Base-by-base conservation (phyloP, 2,888 invertebrate genomes). In the Calliphora vomitoria region DNA sequence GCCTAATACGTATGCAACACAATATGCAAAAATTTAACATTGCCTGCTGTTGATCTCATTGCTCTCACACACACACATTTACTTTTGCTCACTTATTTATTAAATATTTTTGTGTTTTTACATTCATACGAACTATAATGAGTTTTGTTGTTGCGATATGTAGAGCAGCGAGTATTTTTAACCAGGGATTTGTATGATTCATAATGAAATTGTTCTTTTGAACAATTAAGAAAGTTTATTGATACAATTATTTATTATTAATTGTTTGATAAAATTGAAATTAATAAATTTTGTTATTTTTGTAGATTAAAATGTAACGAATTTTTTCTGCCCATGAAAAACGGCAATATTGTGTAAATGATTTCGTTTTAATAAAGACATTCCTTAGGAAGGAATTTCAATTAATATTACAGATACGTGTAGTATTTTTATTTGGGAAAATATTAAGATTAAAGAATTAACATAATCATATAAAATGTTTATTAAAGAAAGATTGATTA, bases 161-260 rank as follows among this genome's bases (percentile, higher is more conserved):
- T 50, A 18, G 13, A 50, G 8, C 47, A 47, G 62, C 41, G 20
- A 20, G 20, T 20, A 74, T 62, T n/a, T 75, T 53, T 44, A 20
- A 44, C 60, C 62, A 50, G 80, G 71, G 53, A 75, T 71, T 76
- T 81, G 69, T 69, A 38, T 53, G 11, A 55, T 31, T 55, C 18
- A 72, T 76, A 85, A 76, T 81, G 76, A 64, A 85, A 81, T 85
- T 76, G 64, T 62, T 71, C 18, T 85, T 71, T 41, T 71, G 55
- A 20, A 69, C 62, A 81, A 85, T 81, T 85, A 81, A 71, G 64
- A 76, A 85, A 76, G 11, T 76, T 85, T 53, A 72, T 71, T 81
- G 72, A 41, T 81, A 41, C 72, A 72, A 72, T 81, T 55, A 72
- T 81, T 81, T 81, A 41, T 72, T 44, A 41, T 11, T 53, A 80